Evolutionary conservation across 2,113 vertebrate species (phyloP).

Genomic region (Centropristis striata): DNA sequence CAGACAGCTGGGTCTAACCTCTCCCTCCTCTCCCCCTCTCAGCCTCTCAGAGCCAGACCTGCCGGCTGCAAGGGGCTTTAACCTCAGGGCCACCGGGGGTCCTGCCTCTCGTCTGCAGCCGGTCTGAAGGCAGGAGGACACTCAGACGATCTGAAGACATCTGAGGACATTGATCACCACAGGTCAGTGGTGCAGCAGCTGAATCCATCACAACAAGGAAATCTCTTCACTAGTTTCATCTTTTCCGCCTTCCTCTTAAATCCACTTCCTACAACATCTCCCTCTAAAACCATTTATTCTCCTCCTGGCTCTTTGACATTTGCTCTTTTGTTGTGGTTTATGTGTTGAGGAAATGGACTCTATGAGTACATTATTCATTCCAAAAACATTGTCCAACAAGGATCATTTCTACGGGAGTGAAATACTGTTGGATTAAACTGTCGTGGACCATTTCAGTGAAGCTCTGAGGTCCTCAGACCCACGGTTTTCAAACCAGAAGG

Average conservation of each 20-base stretch:
- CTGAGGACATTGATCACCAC: background rate
- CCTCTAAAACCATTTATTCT: background rate
- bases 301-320: background rate
- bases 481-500: no score
- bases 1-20: conserved; percentile 57
- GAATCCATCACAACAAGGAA: background rate
- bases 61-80: conserved; percentile 64
- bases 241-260: no score
- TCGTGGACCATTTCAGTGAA: background rate
- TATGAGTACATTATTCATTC: background rate
- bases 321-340: background rate
- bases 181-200: conserved; percentile 1
- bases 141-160: background rate
- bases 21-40: background rate
- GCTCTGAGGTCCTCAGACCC: background rate
- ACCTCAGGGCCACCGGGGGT: conserved; percentile 36
- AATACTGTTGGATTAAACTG: background rate
- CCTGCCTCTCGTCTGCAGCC: conserved; percentile 33
- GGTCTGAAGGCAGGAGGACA: conserved; percentile 14
- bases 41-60: conserved; percentile 63
- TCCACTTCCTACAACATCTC: background rate
- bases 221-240: background rate
- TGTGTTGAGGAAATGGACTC: background rate
- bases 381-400: background rate
- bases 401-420: background rate